Evolutionary conservation across 2,888 invertebrate species (phyloP).

Genomic region (Metopia argyrocephala): DNA sequence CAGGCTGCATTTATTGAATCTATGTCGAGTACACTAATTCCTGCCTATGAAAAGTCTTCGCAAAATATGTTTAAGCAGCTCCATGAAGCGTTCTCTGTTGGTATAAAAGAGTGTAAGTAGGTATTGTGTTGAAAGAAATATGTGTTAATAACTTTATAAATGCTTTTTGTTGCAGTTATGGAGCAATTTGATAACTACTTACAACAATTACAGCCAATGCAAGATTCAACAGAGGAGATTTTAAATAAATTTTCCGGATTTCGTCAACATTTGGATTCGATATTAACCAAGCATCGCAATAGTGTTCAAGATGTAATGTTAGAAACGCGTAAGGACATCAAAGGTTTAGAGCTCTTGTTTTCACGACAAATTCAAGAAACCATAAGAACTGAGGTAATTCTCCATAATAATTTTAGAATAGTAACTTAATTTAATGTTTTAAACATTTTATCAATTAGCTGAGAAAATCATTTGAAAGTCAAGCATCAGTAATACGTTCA

Average conservation of each 20-base stretch:
- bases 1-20: constrained; percentile 88
- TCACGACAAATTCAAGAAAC: constrained; percentile 76
- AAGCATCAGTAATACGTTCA: constrained; percentile 84
- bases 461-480: constrained; percentile 80
- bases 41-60: constrained; percentile 92
- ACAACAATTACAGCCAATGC: constrained; percentile 78
- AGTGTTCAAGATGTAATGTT: constrained; percentile 74
- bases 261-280: constrained; percentile 74
- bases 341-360: constrained; percentile 74
- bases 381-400: constrained; percentile 73
- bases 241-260: constrained; percentile 73
- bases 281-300: constrained; percentile 73
- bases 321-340: constrained; percentile 77
- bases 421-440: too few species aligned
- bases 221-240: constrained; percentile 75
- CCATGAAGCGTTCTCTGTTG: constrained; percentile 91
- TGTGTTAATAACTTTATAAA: neutral
- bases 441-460: too few species aligned
- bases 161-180: constrained; percentile 76
- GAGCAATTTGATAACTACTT: constrained; percentile 79
- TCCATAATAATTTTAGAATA: neutral
- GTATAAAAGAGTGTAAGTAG: constrained; percentile 91
- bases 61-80: constrained; percentile 93
- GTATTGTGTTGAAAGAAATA: neutral
- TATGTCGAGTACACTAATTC: constrained; percentile 87